phyloP scores from a whole-genome alignment of 2,888 invertebrate species.

The Gymnocheta viridis region DNA sequence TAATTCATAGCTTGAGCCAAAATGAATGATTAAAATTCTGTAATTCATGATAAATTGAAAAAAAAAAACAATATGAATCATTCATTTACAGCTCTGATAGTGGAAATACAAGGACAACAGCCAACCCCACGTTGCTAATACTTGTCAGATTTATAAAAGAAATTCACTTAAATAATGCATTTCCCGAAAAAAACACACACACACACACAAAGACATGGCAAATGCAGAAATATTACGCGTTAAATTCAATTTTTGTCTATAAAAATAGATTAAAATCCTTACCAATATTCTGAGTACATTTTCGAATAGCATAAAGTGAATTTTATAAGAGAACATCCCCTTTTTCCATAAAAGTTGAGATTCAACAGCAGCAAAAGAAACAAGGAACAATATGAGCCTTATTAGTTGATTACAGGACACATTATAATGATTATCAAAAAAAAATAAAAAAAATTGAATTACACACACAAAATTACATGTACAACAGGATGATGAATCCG shows the following conservation, averaged over 20 bases:
- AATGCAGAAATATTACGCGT: constrained; percentile 78
- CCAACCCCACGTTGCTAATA: constrained; percentile 24
- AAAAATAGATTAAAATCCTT: constrained; percentile 69
- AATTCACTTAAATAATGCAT: constrained; percentile 55
- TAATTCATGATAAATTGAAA: no score
- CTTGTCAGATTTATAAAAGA: constrained; percentile 62
- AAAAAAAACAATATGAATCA: no score
- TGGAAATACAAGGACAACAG: constrained; percentile 30
- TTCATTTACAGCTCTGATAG: no score
- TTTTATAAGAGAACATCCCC: constrained; percentile 68
- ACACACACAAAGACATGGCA: constrained; percentile 56
- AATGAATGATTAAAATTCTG: no score
- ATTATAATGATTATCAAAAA: constrained; percentile 83
- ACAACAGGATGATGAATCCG: constrained; percentile 43
- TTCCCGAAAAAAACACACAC: constrained; percentile 16
- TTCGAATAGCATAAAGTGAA: constrained; percentile 29
- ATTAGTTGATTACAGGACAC: constrained; percentile 83
- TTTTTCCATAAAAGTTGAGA: constrained; percentile 69
- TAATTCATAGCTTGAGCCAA: no score
- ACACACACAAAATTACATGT: constrained; percentile 48
- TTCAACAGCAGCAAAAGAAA: constrained; percentile 19
- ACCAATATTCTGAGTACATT: constrained; percentile 2
- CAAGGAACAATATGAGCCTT: constrained; percentile 77
- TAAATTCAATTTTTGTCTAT: constrained; percentile 79
- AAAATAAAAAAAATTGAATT: constrained; percentile 72